Base-by-base conservation (phyloP, 2,113 vertebrate genomes). In the Axis porcinus region DNA sequence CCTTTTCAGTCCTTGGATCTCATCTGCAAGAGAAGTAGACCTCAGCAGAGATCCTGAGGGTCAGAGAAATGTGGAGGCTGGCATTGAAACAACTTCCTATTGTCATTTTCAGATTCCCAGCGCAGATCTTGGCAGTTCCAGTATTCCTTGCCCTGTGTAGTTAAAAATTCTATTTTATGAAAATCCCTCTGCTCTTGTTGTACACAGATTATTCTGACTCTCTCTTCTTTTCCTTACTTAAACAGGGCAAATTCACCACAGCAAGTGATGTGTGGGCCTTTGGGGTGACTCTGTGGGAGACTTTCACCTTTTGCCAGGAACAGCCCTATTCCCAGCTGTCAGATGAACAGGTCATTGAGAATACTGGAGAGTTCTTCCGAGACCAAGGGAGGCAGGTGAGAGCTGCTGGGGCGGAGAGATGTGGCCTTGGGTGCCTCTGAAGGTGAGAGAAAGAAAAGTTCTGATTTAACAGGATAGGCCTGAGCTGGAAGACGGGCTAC, bases 191-290 rank as follows among this genome's bases (percentile, higher is more conserved):
- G 21, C 4, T 62, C 17, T 64, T 43, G 10, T 33, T 19, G 43
- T 21, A 0, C 13, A 33, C 23, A 5, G 2, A 7, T 54, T 43
- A 40, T 40, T 25, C 10, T 12, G 21, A 54, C 2, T 33, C 92
- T 28, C 0, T 1, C 45, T 97, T n/a, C 93, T 55, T 62, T 40
- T 84, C 55, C 23, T 95, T 45, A n/a, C 96, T 5, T 17, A 17
- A 33, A 87, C 50, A 99, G 99, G 99, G 99, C 62, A 99, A 99
- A 91, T 99, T 99, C 98, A 99, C 99, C 3, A 99, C 99, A 0
- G 99, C 99, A 84, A 99, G 99, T 62, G 99, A 99, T 0, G 99
- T 99, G 96, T 99, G 99, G 99, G 99, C 99, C 0, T 99, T 99
- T 0, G 99, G 99, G 0, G 99, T 99, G 97, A 99, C 99, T 0